Evolutionary conservation across 2,797 vertebrate species (phyloP).

Genomic region (Danio kyathit): DNA sequence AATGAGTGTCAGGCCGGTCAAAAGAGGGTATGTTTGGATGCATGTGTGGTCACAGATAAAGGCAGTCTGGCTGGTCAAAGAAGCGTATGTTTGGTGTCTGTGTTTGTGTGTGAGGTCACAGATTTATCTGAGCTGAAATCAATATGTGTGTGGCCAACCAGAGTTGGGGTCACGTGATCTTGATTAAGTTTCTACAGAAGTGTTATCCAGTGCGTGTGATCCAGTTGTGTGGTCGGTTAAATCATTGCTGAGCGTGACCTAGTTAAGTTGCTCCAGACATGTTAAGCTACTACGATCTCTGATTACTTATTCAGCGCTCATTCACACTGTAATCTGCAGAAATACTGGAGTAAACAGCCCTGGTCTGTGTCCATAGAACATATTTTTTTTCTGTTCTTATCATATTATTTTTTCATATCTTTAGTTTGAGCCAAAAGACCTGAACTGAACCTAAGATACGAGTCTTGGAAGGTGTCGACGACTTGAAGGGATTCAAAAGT

Average conservation of each 20-base stretch:
- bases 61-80: slow-evolving; percentile 9
- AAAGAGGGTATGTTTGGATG: slow-evolving; percentile 55
- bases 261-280: slow-evolving; percentile 48
- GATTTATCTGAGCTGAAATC: slow-evolving; percentile 7
- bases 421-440: background rate
- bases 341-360: background rate
- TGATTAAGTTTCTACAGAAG: slow-evolving; percentile 27
- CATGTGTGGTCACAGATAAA: slow-evolving; percentile 36
- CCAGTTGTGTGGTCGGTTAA: slow-evolving; percentile 32
- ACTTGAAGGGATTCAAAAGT: background rate
- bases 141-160: background rate
- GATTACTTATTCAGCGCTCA: slow-evolving; percentile 35
- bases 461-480: background rate
- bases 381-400: background rate
- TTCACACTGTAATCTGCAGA: slow-evolving; percentile 40
- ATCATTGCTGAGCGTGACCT: slow-evolving; percentile 38
- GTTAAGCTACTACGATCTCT: slow-evolving; percentile 47
- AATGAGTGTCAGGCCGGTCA: slow-evolving; percentile 50
- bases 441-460: background rate
- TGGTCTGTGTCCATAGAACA: background rate
- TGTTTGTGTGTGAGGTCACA: slow-evolving; percentile 6
- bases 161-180: slow-evolving; percentile 19
- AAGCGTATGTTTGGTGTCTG: background rate
- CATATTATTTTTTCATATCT: slow-evolving; percentile 11
- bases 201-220: slow-evolving; percentile 11